Conservation (phyloP, 1,140 invertebrate genomes). For the Musca vetustissima region DNA sequence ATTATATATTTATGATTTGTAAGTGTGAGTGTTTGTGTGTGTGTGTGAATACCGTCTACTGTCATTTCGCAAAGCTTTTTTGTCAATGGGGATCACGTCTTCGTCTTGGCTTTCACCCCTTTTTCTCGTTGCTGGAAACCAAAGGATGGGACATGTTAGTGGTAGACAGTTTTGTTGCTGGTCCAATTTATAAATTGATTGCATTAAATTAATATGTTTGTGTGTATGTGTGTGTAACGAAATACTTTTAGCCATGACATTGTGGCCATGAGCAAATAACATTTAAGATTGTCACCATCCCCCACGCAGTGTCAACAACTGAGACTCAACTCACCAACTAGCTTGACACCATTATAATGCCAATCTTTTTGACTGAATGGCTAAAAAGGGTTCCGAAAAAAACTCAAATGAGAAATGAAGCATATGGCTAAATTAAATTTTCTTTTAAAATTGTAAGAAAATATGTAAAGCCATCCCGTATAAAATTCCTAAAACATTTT, state of each 20-base stretch:
- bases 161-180: neutral
- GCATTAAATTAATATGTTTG: conserved; percentile 11
- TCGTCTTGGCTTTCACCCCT: conserved; percentile 10
- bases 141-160: too few species aligned
- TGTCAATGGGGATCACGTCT: conserved; percentile 14
- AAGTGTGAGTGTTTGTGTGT: neutral
- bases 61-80: neutral
- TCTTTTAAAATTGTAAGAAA: neutral
- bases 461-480: too few species aligned
- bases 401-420: neutral
- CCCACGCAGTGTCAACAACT: too few species aligned
- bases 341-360: too few species aligned
- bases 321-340: too few species aligned
- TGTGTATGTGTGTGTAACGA: neutral
- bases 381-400: neutral
- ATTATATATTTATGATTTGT: conserved; percentile 8
- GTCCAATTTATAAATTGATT: conserved; percentile 21
- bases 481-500: too few species aligned
- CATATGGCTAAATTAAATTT: conserved; percentile 4
- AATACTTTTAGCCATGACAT: neutral
- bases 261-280: neutral
- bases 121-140: neutral
- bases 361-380: neutral
- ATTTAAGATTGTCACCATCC: neutral
- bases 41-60: neutral